Percentiles rank a stretch among this genome's conserved stretches.
These are phyloP conservation scores for Calosoma granatense DNA, from an alignment of 1,140 invertebrate species.

Conservation along the genomic window DNA sequence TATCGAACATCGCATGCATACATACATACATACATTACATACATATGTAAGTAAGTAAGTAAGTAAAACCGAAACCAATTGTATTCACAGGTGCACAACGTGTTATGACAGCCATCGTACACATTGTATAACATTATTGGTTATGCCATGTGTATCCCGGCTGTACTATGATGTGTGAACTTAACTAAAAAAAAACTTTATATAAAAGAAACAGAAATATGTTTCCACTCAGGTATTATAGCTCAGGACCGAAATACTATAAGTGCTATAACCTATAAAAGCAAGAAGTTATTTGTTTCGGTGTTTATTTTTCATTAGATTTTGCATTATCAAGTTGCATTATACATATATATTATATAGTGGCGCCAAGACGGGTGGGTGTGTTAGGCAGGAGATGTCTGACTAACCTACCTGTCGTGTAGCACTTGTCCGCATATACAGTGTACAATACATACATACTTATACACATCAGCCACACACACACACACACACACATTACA, in stretches of 20 bases:
- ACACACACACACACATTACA: too few relatives aligned
- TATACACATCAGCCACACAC: too few relatives aligned
- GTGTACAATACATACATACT: too few relatives aligned
- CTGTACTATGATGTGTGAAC: background rate
- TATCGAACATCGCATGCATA: too few relatives aligned
- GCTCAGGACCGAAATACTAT: conserved; percentile 26
- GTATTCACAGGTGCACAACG: conserved; percentile 7
- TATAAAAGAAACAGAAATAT: conserved; percentile 15
- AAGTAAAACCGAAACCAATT: background rate
- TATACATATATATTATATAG: too few relatives aligned
- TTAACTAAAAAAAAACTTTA: conserved; percentile 11
- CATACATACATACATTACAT: background rate
- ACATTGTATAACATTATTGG: background rate
- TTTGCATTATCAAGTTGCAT: conserved; percentile 2
- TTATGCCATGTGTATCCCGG: background rate
- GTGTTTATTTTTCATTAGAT: conserved; percentile 7
- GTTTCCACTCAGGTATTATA: conserved; percentile 32
- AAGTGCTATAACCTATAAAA: conserved; percentile 4
- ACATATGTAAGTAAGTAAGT: too few relatives aligned
- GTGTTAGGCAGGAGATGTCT: too few relatives aligned
- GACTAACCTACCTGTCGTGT: too few relatives aligned
- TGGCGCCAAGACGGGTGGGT: too few relatives aligned
- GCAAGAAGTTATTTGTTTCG: conserved; percentile 5
- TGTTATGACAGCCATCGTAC: background rate
- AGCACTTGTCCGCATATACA: too few relatives aligned